A percentile compares a stretch with the other conserved stretches of the same genome.
Evolutionary conservation across 2,797 vertebrate genomes (phyloP).

Genomic region (Onychomys arenicola): DNA sequence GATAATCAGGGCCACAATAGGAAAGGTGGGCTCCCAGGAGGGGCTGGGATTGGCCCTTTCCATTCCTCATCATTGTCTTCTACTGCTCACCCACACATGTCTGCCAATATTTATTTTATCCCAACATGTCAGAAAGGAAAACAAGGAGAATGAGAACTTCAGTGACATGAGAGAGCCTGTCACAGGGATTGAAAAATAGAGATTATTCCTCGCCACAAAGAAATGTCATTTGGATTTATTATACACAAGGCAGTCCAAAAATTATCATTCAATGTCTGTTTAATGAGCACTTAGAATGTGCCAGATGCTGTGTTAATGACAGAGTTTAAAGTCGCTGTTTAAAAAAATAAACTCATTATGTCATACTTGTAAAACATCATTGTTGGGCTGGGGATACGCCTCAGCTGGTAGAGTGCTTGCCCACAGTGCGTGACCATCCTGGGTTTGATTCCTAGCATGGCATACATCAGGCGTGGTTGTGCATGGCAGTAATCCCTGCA

Average conservation of each 20-base stretch:
- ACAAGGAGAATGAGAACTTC: not conserved
- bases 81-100: rapidly evolving
- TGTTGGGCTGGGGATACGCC: not conserved
- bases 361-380: not conserved
- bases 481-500: not conserved
- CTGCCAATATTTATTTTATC: not conserved
- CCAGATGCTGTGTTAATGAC: not conserved
- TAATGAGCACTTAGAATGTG: not conserved
- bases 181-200: not conserved
- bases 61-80: rapidly evolving
- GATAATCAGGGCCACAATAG: not conserved
- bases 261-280: not conserved
- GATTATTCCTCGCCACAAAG: not conserved
- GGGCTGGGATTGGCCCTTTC: not conserved
- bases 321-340: not conserved
- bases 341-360: not conserved
- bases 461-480: not conserved
- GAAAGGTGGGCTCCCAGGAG: not conserved
- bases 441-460: not conserved
- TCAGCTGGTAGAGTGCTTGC: not conserved
- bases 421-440: not conserved
- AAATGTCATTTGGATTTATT: not conserved
- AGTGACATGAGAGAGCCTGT: not conserved
- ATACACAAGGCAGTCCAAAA: not conserved
- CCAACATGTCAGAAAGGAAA: not conserved